These are phyloP conservation scores for Ictidomys tridecemlineatus DNA, from an alignment of 2,113 vertebrate genomes.

Conservation along the genomic window DNA sequence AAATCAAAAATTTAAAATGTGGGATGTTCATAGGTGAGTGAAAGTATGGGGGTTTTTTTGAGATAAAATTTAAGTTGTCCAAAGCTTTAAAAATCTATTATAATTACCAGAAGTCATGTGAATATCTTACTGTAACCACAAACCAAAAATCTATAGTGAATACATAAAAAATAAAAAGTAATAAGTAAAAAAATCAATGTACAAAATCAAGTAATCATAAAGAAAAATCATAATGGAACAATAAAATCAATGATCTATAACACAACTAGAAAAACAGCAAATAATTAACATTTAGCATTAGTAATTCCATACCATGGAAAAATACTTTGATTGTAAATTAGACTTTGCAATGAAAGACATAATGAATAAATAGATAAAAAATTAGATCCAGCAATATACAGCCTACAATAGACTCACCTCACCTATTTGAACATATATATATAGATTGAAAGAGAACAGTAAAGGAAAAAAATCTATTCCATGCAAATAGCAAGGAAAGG, in stretches of 20 bases:
- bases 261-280: neutral
- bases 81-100: neutral
- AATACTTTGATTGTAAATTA: neutral
- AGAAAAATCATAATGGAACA: neutral
- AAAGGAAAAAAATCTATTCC: neutral
- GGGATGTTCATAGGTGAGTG: neutral
- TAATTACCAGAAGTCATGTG: no score
- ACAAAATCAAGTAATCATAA: neutral
- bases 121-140: neutral
- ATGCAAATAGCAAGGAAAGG: neutral
- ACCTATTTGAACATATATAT: neutral
- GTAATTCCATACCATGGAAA: neutral
- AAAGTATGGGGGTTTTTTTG: neutral
- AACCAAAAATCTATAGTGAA: neutral
- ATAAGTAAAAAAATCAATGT: neutral
- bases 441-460: no score
- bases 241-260: neutral
- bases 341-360: neutral
- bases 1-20: neutral
- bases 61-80: neutral
- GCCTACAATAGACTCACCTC: neutral
- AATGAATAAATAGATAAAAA: neutral
- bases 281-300: no score
- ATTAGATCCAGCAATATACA: neutral
- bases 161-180: neutral